Evolutionary conservation across 2,888 invertebrate genomes (phyloP).

Genomic region (Leptodirus hochenwartii): DNA sequence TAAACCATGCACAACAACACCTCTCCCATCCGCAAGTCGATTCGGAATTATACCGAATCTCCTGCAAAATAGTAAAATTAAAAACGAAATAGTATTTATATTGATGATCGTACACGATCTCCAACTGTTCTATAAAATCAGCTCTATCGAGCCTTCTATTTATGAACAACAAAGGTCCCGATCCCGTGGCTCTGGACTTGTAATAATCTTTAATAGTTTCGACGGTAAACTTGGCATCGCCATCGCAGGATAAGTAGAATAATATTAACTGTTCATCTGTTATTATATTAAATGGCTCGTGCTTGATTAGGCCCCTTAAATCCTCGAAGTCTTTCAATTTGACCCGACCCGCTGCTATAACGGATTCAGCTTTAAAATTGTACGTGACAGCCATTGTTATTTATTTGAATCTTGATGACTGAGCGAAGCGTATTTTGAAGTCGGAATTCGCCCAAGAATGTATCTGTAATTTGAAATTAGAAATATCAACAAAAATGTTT

Average conservation of each 20-base stretch:
- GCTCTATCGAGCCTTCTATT: slow-evolving; percentile 30
- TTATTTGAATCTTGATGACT: slow-evolving; percentile 2
- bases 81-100: not conserved
- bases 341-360: slow-evolving; percentile 17
- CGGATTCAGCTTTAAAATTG: slow-evolving; percentile 17
- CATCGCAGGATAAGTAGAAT: slow-evolving; percentile 47
- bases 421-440: no score
- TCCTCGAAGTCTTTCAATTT: slow-evolving; percentile 17
- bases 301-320: slow-evolving; percentile 18
- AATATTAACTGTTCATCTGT: slow-evolving; percentile 43
- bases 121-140: slow-evolving; percentile 26
- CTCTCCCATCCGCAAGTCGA: slow-evolving; percentile 38
- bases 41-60: slow-evolving; percentile 37
- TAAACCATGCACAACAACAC: slow-evolving; percentile 41
- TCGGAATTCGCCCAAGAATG: no score
- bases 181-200: slow-evolving; percentile 30
- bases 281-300: slow-evolving; percentile 18
- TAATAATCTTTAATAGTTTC: slow-evolving; percentile 46
- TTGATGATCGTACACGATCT: slow-evolving; percentile 31
- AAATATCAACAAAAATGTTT: no score
- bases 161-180: slow-evolving; percentile 42
- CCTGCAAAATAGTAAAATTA: slow-evolving; percentile 25
- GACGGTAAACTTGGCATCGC: slow-evolving; percentile 36
- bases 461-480: no score
- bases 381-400: slow-evolving; percentile 10